These are phyloP conservation scores for Girardia tigrina DNA, from an alignment of 2,888 invertebrate species.

Conservation along the genomic window DNA sequence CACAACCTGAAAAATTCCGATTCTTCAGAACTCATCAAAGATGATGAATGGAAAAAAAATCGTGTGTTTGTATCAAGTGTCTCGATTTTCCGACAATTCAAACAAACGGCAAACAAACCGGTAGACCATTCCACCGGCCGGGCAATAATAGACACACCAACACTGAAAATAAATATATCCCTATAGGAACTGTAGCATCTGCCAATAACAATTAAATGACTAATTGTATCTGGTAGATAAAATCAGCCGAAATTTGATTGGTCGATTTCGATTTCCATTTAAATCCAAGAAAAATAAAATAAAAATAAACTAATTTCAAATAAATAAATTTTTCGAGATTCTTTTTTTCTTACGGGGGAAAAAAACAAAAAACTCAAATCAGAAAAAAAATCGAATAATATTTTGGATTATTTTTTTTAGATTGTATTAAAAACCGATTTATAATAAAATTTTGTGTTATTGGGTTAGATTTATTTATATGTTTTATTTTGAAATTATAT, in stretches of 20 bases:
- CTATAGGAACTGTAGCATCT: conserved; percentile 14
- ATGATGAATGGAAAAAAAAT: not conserved
- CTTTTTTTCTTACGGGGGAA: too few relatives aligned
- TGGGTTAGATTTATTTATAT: too few relatives aligned
- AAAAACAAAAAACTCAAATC: too few relatives aligned
- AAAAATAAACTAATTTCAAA: conserved; percentile 19
- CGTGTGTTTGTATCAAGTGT: not conserved
- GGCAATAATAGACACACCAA: not conserved
- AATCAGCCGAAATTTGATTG: not conserved
- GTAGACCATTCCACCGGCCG: not conserved
- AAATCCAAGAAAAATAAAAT: not conserved
- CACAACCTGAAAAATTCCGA: conserved; percentile 23
- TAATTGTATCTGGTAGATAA: conserved; percentile 10
- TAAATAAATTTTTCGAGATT: too few relatives aligned
- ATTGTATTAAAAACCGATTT: too few relatives aligned
- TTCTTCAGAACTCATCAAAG: conserved; percentile 10
- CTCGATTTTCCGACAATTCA: conserved; percentile 2
- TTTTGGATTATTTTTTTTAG: too few relatives aligned
- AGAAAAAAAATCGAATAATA: too few relatives aligned
- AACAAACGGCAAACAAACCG: conserved; percentile 11
- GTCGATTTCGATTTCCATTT: not conserved
- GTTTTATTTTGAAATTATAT: too few relatives aligned
- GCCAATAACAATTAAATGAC: conserved; percentile 20
- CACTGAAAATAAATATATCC: conserved; percentile 3
- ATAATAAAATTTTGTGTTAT: too few relatives aligned